Conservation (phyloP, 2,888 invertebrate species). For the Onchidella celtica region DNA sequence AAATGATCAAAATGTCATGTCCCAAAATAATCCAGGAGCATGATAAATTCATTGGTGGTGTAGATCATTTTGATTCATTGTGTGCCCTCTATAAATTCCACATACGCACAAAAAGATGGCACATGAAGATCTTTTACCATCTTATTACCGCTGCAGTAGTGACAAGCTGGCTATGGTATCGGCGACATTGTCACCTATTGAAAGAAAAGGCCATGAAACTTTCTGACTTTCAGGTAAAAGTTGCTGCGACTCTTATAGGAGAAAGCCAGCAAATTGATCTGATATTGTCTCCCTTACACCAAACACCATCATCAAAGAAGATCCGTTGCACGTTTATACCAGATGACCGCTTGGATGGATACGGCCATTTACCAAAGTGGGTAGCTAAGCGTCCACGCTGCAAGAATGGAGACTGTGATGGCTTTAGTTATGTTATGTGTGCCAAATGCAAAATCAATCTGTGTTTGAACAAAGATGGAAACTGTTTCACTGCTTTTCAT, state of each 20-base stretch:
- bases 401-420: neutral
- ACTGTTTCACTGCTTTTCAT: neutral
- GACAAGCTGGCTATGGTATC: neutral
- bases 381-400: neutral
- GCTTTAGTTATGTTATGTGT: neutral
- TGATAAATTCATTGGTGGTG: constrained; percentile 51
- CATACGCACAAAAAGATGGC: neutral
- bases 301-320: neutral
- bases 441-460: neutral
- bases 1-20: constrained; percentile 16
- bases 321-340: neutral
- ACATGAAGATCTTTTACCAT: constrained; percentile 31
- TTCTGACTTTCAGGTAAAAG: neutral
- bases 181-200: neutral
- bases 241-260: neutral
- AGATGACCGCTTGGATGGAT: neutral
- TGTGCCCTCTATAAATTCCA: constrained; percentile 44
- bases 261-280: neutral
- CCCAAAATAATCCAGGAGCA: constrained; percentile 44
- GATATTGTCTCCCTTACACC: neutral
- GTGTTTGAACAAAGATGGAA: neutral
- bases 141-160: neutral
- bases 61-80: constrained; percentile 49
- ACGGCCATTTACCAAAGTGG: neutral
- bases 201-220: neutral